These are phyloP conservation scores for Motacilla alba DNA, from an alignment of 2,113 vertebrate genomes.

Conservation along the genomic window DNA sequence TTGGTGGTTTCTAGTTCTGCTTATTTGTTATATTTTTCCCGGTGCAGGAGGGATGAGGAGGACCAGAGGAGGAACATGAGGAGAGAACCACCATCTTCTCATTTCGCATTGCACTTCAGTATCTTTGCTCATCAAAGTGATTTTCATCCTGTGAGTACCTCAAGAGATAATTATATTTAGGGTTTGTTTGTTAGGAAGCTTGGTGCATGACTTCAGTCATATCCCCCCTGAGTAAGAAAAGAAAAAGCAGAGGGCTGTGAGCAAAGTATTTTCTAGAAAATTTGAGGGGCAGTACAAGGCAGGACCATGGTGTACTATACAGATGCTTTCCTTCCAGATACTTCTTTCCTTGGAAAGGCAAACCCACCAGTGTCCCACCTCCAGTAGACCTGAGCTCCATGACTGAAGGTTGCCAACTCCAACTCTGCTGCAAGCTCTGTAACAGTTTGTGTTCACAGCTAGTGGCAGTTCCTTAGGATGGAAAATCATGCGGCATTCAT, in stretches of 20 bases:
- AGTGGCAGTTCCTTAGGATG: background rate
- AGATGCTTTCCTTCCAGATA: background rate
- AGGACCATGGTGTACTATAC: background rate
- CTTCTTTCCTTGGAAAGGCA: background rate
- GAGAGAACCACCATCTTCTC: background rate
- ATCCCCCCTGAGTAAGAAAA: accelerated
- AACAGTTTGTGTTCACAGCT: background rate
- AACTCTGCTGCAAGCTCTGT: background rate
- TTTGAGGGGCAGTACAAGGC: background rate
- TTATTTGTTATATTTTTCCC: background rate
- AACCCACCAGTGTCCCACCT: background rate
- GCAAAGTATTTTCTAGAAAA: background rate
- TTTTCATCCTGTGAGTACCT: background rate
- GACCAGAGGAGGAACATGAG: background rate
- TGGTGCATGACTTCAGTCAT: background rate
- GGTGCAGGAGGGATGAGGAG: background rate
- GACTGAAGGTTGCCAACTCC: background rate
- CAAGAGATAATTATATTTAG: background rate
- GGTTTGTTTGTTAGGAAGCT: background rate
- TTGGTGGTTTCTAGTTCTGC: background rate
- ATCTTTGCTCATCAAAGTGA: accelerated
- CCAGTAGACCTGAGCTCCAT: background rate
- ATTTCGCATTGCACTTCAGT: background rate
- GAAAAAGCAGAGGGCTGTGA: background rate
- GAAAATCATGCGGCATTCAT: background rate